phyloP scores from a whole-genome alignment of 2,888 invertebrate genomes.

The Lordiphosa fenestrarum region DNA sequence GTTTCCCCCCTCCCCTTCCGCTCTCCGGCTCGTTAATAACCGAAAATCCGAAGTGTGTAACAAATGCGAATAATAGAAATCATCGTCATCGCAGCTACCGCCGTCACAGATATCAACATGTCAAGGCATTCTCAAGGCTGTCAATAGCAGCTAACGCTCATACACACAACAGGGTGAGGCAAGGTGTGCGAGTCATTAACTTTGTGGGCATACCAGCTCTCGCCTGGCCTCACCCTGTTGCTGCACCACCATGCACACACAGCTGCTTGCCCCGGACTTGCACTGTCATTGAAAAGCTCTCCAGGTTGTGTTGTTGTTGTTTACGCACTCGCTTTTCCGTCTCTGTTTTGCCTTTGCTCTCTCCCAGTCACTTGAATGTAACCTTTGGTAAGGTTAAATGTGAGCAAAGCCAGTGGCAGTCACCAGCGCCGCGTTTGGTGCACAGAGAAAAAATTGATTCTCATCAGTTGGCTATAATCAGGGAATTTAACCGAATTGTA shows the following conservation, averaged over 20 bases:
- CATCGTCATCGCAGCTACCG: constrained; percentile 13
- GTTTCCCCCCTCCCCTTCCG: not conserved
- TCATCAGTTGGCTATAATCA: too few species aligned
- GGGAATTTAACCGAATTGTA: too few species aligned
- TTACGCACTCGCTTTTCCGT: not conserved
- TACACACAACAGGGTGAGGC: not conserved
- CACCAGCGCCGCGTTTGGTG: constrained; percentile 53
- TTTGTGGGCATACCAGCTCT: not conserved
- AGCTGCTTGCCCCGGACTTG: constrained; percentile 8
- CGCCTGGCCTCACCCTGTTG: not conserved
- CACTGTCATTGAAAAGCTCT: constrained; percentile 7
- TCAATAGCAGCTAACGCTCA: constrained; percentile 41
- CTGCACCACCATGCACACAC: not conserved
- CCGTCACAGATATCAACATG: constrained; percentile 24
- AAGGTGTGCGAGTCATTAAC: not conserved
- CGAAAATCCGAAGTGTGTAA: constrained; percentile 15
- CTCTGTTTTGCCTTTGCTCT: constrained; percentile 9
- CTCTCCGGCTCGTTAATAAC: not conserved
- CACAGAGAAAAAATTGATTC: constrained; percentile 20
- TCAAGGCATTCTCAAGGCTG: constrained; percentile 50
- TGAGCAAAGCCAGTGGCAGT: constrained; percentile 28
- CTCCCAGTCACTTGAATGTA: constrained; percentile 39
- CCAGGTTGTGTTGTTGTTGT: constrained; percentile 11
- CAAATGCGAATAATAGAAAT: constrained; percentile 33
- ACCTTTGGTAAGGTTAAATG: constrained; percentile 69